Evolutionary conservation across 2,888 invertebrate species (phyloP), one percentile per base, ranked within the genome.

Genomic region (Leucophora obtusa): DNA sequence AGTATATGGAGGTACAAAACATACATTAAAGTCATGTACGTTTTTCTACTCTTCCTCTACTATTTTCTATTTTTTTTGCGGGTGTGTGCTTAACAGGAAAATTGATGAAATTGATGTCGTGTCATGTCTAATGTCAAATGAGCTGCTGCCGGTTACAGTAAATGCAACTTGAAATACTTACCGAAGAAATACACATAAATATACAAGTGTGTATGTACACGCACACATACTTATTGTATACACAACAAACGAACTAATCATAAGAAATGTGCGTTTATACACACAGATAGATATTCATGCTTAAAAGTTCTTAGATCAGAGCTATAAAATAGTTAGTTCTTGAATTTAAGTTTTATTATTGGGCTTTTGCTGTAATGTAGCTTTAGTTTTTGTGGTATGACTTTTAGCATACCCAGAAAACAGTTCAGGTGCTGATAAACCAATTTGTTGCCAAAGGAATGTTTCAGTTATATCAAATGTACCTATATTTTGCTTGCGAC

Each of bases 91-190:
- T 65, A 81, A 77, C 81, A 81, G 77, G 81, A 81, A 81, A 81
- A 81, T 81, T 81, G 80, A 80, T 80, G 72, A 76, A 80, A 80
- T 76, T 77, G 81, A 81, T 81, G 81, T 77, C 81, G 73, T 81
- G 81, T 81, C 81, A 77, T 81, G 77, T 81, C 81, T 66, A 77
- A 77, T 81, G 81, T 81, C 81, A 81, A 81, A 81, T 73, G 81
- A 81, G 81, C 69, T 81, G 77, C 81, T 77, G 81, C 77, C 73
- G 81, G 58, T 73, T 77, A 58, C 60, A 74, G 51, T 35, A 70
- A 35, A 47, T 59, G 70, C 70, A 60, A 60, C 62, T 73, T 43
- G 51, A 69, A 65, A 47, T 47, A 14, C 14, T 47, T 65, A 15
- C 43, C 14, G 17, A 54, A 59, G 21, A 10, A 54, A 71, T 59